Evolutionary conservation across 2,797 vertebrate species (phyloP).

Genomic region (Hydrocynus forskahlii): DNA sequence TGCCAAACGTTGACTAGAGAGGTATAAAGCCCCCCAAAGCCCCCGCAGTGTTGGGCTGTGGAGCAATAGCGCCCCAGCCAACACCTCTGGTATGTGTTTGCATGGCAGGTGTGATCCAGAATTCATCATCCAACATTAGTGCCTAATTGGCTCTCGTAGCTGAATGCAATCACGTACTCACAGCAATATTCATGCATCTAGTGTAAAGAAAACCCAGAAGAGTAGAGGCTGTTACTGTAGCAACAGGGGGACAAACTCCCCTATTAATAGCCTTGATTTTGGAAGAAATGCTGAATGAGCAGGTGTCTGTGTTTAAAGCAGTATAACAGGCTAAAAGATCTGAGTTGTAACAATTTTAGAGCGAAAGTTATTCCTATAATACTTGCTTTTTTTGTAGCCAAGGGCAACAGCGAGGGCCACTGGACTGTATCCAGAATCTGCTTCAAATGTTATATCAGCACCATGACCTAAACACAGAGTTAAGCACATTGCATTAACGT

Average conservation of each 20-base stretch:
- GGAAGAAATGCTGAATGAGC: neutral
- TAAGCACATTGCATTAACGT: neutral
- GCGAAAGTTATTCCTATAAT: neutral
- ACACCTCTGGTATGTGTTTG: neutral
- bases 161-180: neutral
- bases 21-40: neutral
- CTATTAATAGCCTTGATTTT: neutral
- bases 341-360: no score
- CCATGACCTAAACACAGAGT: constrained; percentile 77
- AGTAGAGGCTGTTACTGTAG: neutral
- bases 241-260: neutral
- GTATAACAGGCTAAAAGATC: neutral
- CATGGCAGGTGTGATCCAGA: neutral
- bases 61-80: neutral
- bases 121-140: neutral
- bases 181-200: neutral
- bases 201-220: neutral
- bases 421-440: constrained; percentile 94
- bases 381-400: constrained; percentile 89
- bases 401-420: constrained; percentile 94
- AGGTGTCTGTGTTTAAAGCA: neutral
- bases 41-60: neutral
- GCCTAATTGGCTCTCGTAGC: neutral
- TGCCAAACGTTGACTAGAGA: neutral
- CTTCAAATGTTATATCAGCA: constrained; percentile 93